Evolutionary conservation across 2,888 invertebrate genomes (phyloP), one percentile per base, ranked within the genome.

Genomic region (Leptinotarsa haldemani): DNA sequence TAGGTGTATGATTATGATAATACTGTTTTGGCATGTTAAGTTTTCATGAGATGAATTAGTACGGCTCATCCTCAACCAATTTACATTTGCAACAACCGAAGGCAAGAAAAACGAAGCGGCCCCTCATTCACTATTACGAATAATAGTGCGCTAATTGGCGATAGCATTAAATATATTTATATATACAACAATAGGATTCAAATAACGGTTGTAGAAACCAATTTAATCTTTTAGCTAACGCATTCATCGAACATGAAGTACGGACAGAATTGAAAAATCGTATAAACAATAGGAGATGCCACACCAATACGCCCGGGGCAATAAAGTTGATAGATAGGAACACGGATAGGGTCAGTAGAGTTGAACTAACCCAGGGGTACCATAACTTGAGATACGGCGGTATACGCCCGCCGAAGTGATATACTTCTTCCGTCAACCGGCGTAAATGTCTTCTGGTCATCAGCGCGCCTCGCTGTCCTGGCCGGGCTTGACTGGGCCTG

Each of bases 401-500:
- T 79, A 74, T 80, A 81, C 81, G 82, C 82, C 83, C 80, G 83
- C 81, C 81, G 80, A 81, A 83, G 86, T 87, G 86, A 86, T 86
- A 86, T 86, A 87, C 86, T 85, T 85, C 85, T 87, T 86, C 87
- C 86, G 87, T 86, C 86, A 86, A 86, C 85, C 83, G 84, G 83
- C 83, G 85, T 85, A 86, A 86, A 86, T 86, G 86, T 86, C 86
- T 86, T 86, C 85, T 86, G 86, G 86, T 86, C 86, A 86, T 86
- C 86, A 83, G 81, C 81, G 79, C 79, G 78, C 75, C 77, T 79
- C 79, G 76, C 73, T 79, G 78, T 77, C 74, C 77, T 74, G 64
- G 65, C 69, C 50, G 50, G 71, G 66, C 46, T 47, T 40, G 47
- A 53, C 46, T 67, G 53, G 66, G 66, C 66, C 69, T 47, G 67